phyloP scores from a whole-genome alignment of 92 coral and sea anemone species.

The Bergia puertoricense region DNA sequence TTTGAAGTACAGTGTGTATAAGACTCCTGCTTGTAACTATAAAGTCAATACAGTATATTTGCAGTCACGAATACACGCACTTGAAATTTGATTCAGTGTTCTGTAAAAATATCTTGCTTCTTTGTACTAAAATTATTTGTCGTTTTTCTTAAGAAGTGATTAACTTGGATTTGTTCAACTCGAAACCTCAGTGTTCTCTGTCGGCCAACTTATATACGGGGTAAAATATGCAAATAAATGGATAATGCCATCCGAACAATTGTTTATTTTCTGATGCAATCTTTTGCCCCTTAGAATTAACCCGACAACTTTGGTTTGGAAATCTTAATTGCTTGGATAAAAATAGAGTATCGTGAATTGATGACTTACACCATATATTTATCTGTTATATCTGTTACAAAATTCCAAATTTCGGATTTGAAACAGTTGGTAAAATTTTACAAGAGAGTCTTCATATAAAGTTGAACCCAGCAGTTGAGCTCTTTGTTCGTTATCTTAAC shows the following conservation, averaged over 20 bases:
- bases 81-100: too few relatives aligned
- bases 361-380: neutral
- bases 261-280: neutral
- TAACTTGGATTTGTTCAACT: neutral
- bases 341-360: neutral
- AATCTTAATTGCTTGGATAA: neutral
- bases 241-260: neutral
- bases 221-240: neutral
- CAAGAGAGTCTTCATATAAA: neutral
- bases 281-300: neutral
- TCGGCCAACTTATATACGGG: neutral
- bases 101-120: too few relatives aligned
- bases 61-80: too few relatives aligned
- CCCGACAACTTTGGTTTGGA: neutral
- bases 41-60: too few relatives aligned
- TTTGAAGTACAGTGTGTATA: neutral
- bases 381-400: neutral
- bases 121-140: too few relatives aligned
- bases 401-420: neutral
- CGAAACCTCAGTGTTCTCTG: neutral
- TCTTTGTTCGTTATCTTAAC: neutral
- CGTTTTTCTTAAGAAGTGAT: too few relatives aligned
- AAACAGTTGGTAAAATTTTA: too few relatives aligned
- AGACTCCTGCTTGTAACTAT: neutral
- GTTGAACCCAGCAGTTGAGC: neutral